Conservation (phyloP, 2,888 invertebrate genomes). For the Globia sparganii region DNA sequence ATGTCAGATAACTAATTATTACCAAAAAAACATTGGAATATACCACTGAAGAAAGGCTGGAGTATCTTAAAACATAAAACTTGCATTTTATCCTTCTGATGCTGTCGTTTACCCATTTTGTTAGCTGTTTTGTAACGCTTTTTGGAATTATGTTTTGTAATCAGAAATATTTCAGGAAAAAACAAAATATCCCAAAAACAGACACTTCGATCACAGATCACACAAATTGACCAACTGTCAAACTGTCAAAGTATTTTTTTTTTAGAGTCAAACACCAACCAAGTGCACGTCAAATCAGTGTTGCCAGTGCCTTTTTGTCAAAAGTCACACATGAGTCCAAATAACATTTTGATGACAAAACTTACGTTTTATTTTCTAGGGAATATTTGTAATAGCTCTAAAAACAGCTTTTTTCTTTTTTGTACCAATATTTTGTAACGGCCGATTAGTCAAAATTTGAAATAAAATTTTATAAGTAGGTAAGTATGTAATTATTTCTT, state of each 20-base stretch:
- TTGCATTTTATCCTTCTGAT: constrained; percentile 98
- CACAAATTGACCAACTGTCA: neutral
- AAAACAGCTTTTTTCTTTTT: too few species aligned
- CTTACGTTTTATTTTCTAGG: too few species aligned
- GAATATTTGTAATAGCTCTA: too few species aligned
- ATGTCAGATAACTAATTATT: neutral
- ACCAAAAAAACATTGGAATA: neutral
- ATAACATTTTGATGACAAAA: too few species aligned
- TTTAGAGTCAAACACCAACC: too few species aligned
- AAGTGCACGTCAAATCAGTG: too few species aligned
- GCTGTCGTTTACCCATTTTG: constrained; percentile 97
- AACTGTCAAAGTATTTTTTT: neutral
- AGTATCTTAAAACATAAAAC: constrained; percentile 50
- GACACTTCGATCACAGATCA: neutral
- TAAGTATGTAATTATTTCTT: too few species aligned
- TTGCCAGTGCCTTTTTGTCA: too few species aligned
- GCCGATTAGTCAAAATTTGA: too few species aligned
- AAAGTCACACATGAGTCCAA: too few species aligned
- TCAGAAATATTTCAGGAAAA: neutral
- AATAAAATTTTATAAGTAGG: too few species aligned
- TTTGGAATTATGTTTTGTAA: neutral
- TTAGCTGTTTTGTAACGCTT: neutral
- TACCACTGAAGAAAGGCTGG: neutral
- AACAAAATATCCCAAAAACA: neutral
- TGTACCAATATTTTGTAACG: too few species aligned